phyloP scores from a whole-genome alignment of 2,888 invertebrate genomes.

The Lasioglossum lativentre region DNA sequence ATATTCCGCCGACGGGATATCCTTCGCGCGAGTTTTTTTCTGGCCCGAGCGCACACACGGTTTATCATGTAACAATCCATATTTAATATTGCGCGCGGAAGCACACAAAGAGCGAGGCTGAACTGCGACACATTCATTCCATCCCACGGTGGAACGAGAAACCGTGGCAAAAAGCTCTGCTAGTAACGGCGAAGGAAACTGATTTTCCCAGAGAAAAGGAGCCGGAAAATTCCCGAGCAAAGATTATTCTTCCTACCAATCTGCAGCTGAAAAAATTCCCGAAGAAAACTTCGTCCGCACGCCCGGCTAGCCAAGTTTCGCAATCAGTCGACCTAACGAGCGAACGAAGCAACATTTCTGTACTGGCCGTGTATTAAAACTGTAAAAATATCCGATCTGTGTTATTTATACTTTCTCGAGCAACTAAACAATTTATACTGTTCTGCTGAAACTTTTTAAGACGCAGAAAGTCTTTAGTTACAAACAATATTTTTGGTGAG shows the following conservation, averaged over 20 bases:
- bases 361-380: neutral
- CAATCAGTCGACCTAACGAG: conserved; percentile 17
- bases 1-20: neutral
- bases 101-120: neutral
- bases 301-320: neutral
- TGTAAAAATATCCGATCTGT: neutral
- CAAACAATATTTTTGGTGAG: no score
- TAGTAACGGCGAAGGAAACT: neutral
- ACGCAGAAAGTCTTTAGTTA: neutral
- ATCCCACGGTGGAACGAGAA: neutral
- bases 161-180: neutral
- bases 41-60: neutral
- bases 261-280: neutral
- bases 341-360: neutral
- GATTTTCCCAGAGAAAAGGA: neutral
- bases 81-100: neutral
- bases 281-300: neutral
- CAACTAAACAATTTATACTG: neutral
- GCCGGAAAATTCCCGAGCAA: neutral
- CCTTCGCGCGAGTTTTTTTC: neutral
- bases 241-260: neutral
- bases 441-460: neutral
- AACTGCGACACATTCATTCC: neutral
- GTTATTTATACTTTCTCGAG: neutral
- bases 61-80: neutral